Conservation (phyloP, 37 sponge, comb jelly and placozoan genomes). For the Cliona cf. orientalis region DNA sequence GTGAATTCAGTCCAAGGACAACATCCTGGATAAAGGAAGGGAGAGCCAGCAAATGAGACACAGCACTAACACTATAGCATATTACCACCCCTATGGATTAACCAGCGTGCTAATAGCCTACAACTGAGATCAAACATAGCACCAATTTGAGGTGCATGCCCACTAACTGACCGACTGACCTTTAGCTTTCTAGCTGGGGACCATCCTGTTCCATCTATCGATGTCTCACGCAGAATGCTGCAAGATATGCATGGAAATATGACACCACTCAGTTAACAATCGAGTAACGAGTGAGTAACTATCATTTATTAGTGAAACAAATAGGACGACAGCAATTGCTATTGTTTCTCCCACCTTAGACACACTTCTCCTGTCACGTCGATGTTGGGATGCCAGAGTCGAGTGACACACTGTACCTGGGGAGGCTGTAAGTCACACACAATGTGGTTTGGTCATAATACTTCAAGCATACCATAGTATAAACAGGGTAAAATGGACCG, state of each 20-base stretch:
- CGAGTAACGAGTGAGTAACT: background rate
- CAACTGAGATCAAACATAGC: no score
- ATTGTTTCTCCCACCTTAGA: conserved; percentile 57
- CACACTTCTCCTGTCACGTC: conserved; percentile 84
- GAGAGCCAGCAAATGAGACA: background rate
- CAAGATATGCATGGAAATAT: background rate
- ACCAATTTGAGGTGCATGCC: background rate
- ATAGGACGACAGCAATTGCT: no score
- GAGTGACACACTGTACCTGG: conserved; percentile 66
- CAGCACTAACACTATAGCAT: no score
- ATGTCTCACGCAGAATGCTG: conserved; percentile 87
- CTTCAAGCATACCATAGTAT: no score
- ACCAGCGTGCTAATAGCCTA: no score
- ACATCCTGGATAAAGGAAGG: conserved; percentile 71
- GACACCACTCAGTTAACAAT: background rate
- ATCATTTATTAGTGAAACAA: no score
- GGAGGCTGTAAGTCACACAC: conserved; percentile 73
- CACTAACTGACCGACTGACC: conserved; percentile 24
- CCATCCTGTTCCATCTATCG: conserved; percentile 92
- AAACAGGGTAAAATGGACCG: no score
- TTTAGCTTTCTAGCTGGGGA: conserved; percentile 92
- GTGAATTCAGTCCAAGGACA: conserved; percentile 80
- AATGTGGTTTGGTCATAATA: background rate
- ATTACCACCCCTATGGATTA: no score
- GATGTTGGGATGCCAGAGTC: conserved; percentile 96